Percentiles rank a stretch among this genome's conserved stretches.
Conservation (phyloP, 37 sponge, comb jelly and placozoan species). For the Beroe forskalii region DNA sequence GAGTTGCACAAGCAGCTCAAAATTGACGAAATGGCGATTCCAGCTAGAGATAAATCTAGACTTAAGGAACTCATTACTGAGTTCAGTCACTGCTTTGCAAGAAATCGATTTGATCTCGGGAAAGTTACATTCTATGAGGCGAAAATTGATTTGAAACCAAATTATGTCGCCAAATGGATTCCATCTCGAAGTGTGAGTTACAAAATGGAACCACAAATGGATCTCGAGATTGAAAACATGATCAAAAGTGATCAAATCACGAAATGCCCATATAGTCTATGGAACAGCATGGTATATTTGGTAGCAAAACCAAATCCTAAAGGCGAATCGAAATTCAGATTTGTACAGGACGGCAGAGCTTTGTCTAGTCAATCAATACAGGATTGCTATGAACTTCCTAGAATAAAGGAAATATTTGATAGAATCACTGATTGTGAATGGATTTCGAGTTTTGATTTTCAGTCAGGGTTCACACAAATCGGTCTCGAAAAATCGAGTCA, state of each 20-base stretch:
- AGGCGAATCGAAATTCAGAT: background rate
- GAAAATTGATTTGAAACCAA: background rate
- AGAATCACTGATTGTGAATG: conserved; percentile 10
- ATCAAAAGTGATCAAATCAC: conserved; percentile 20
- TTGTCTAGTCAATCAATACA: background rate
- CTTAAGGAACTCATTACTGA: background rate
- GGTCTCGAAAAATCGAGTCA: background rate
- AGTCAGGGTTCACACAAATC: background rate
- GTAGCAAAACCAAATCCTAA: background rate
- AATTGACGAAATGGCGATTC: background rate
- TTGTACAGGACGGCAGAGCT: conserved; percentile 35
- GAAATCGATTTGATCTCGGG: background rate
- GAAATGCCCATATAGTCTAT: background rate
- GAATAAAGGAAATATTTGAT: background rate
- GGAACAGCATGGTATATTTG: background rate
- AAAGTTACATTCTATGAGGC: background rate
- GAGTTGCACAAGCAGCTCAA: background rate
- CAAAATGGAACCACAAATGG: conserved; percentile 14
- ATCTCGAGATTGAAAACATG: conserved; percentile 6
- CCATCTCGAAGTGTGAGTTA: background rate
- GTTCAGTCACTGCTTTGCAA: conserved; percentile 7
- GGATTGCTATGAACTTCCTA: conserved; percentile 8
- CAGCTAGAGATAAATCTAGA: background rate
- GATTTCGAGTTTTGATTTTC: background rate
- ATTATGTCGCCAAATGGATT: background rate